Percentiles rank a stretch among this genome's conserved stretches.
Conservation (phyloP, 2,888 invertebrate species). For the Metellina segmentata region DNA sequence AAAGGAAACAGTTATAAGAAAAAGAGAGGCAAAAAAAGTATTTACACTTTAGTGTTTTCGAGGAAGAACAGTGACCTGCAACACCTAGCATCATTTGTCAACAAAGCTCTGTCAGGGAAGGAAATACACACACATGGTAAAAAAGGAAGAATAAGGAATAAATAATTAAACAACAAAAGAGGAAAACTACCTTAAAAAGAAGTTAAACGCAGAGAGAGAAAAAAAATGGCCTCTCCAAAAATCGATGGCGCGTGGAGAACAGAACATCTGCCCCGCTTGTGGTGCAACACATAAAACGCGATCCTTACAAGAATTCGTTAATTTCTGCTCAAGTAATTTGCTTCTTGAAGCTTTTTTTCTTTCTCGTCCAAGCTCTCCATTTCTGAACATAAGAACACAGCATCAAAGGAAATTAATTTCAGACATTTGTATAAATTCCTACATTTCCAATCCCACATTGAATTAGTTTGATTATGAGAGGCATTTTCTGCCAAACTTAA, state of each 20-base stretch:
- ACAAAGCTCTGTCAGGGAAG: conserved; percentile 30
- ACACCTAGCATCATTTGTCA: conserved; percentile 67
- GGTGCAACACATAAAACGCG: conserved; percentile 33
- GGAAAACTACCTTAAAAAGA: conserved; percentile 41
- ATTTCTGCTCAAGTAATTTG: conserved; percentile 58
- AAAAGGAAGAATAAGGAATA: not conserved
- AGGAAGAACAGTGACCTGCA: conserved; percentile 44
- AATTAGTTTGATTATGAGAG: too few species aligned
- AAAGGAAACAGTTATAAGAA: conserved; percentile 17
- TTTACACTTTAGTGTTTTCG: conserved; percentile 49
- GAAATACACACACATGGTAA: not conserved
- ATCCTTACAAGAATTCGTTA: conserved; percentile 47
- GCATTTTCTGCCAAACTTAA: too few species aligned
- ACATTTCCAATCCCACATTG: too few species aligned
- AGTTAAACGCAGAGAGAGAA: conserved; percentile 6
- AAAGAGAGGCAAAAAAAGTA: conserved; percentile 33
- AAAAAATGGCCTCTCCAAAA: conserved; percentile 46
- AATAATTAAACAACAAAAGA: conserved; percentile 41
- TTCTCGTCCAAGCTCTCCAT: not conserved
- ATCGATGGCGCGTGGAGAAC: conserved; percentile 63
- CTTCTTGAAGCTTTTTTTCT: conserved; percentile 13
- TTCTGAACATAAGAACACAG: too few species aligned
- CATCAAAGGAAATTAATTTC: too few species aligned
- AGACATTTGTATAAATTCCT: too few species aligned
- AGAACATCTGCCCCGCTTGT: conserved; percentile 41